Percentiles rank a stretch among this genome's conserved stretches.
Conservation (phyloP, 1,140 invertebrate species). For the Solenopsis invicta region DNA sequence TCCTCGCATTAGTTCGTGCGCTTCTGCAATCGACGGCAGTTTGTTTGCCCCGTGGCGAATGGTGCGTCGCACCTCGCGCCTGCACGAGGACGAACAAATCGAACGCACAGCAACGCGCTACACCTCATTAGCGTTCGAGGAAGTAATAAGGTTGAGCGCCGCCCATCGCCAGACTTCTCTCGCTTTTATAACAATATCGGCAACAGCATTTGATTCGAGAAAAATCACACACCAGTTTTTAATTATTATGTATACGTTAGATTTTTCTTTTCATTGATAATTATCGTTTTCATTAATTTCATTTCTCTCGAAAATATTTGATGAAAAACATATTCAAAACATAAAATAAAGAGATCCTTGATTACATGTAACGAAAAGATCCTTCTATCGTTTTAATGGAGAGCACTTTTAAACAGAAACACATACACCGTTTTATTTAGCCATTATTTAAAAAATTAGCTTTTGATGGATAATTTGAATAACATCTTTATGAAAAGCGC, state of each 20-base stretch:
- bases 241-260: not conserved
- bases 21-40: conserved; percentile 51
- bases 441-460: not conserved
- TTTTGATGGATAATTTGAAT: conserved; percentile 4
- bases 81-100: conserved; percentile 41
- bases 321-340: not conserved
- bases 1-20: conserved; percentile 66
- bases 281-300: not conserved
- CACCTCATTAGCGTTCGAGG: conserved; percentile 45
- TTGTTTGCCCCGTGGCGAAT: conserved; percentile 51
- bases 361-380: not conserved
- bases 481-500: not conserved
- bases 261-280: not conserved
- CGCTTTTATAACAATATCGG: not conserved
- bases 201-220: not conserved
- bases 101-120: conserved; percentile 32
- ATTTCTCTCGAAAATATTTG: not conserved
- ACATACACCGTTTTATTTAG: not conserved
- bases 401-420: not conserved
- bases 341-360: no score
- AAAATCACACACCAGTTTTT: not conserved
- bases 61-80: conserved; percentile 31
- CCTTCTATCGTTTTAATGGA: not conserved
- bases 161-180: conserved; percentile 10
- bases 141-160: conserved; percentile 23